phyloP scores from a whole-genome alignment of 2,113 vertebrate genomes.

The Proterorhinus semilunaris region DNA sequence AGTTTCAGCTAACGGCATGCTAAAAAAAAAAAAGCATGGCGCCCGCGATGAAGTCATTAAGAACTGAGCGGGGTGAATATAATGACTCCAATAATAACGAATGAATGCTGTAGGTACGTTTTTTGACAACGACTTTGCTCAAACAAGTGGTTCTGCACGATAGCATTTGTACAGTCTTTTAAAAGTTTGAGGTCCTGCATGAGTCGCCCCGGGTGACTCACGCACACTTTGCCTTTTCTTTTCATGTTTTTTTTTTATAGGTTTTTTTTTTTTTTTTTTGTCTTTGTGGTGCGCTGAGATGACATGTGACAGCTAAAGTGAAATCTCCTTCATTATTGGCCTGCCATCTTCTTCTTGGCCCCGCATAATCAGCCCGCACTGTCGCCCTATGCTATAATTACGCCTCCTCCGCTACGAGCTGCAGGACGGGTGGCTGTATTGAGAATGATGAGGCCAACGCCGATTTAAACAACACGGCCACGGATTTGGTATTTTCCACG shows the following conservation, averaged over 20 bases:
- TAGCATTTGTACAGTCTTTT: too few species aligned
- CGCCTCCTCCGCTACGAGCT: constrained; percentile 26
- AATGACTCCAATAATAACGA: too few species aligned
- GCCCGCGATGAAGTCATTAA: too few species aligned
- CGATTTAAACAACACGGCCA: constrained; percentile 41
- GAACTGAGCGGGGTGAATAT: too few species aligned
- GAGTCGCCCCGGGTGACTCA: constrained; percentile 52
- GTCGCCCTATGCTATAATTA: constrained; percentile 49
- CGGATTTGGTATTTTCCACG: constrained; percentile 36
- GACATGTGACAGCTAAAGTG: constrained; percentile 58
- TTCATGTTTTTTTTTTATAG: background rate
- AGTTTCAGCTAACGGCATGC: too few species aligned
- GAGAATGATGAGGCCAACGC: constrained; percentile 37
- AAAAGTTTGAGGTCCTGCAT: constrained; percentile 69
- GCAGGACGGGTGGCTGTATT: constrained; percentile 35
- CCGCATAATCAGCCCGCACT: constrained; percentile 44
- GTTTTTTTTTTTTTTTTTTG: constrained; percentile 28
- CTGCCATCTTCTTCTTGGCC: constrained; percentile 41
- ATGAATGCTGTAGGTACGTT: too few species aligned
- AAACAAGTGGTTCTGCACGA: too few species aligned
- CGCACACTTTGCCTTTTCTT: constrained; percentile 27
- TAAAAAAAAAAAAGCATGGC: too few species aligned
- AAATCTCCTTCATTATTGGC: constrained; percentile 58
- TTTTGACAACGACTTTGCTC: too few species aligned
- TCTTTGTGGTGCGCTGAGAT: constrained; percentile 37